Percentiles rank a stretch among this genome's conserved stretches.
phyloP scores from a whole-genome alignment of 2,113 vertebrate genomes.

The Eolophus roseicapilla region DNA sequence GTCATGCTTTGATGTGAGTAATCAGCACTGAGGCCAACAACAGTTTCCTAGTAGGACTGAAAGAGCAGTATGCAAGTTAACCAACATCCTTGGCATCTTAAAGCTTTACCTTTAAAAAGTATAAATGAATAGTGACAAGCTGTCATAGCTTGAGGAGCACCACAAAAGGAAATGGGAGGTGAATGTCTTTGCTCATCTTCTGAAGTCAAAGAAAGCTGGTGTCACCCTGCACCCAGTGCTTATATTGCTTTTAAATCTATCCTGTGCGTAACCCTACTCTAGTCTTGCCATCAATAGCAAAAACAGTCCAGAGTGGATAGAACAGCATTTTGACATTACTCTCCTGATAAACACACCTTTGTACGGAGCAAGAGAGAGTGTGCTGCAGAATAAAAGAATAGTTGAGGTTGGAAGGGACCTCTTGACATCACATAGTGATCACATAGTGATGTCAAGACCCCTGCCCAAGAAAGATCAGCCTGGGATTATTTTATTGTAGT shows the following conservation, averaged over 20 bases:
- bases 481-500: not conserved
- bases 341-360: not conserved
- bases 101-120: not conserved
- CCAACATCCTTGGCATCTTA: not conserved
- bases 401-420: not conserved
- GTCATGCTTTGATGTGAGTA: not conserved
- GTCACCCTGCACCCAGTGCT: not conserved
- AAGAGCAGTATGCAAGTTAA: not conserved
- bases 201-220: not conserved
- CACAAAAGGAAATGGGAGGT: not conserved
- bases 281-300: not conserved
- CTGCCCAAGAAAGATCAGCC: not conserved
- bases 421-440: not conserved
- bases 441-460: not conserved
- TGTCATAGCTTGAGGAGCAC: not conserved
- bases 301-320: not conserved
- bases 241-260: not conserved
- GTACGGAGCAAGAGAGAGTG: rapidly evolving
- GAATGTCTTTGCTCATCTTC: not conserved
- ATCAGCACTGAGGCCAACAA: not conserved
- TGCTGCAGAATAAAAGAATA: not conserved
- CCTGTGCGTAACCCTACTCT: not conserved
- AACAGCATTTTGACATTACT: not conserved
- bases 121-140: not conserved
- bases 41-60: not conserved